Conservation (phyloP, 2,113 vertebrate genomes). For the Lycaon pictus region DNA sequence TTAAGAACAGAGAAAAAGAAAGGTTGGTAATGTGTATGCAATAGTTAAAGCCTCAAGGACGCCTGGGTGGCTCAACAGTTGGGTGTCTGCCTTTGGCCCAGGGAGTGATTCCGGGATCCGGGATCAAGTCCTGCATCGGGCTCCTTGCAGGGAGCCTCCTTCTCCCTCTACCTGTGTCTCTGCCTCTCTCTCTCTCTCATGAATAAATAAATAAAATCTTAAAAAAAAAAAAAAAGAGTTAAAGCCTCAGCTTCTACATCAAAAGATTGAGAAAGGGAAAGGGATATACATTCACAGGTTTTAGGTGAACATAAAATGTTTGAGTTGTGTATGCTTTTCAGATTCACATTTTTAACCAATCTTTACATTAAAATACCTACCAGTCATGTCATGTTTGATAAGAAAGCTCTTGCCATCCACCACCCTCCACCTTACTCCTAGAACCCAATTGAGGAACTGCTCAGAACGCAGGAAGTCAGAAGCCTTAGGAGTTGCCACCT, state of each 20-base stretch:
- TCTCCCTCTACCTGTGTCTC: too few relatives aligned
- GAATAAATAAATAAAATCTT: too few relatives aligned
- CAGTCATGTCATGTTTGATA: neutral
- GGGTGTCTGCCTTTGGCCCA: too few relatives aligned
- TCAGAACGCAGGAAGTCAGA: slow-evolving; percentile 40
- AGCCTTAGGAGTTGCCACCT: neutral
- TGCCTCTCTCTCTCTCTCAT: too few relatives aligned
- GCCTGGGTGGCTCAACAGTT: too few relatives aligned
- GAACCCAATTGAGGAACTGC: neutral
- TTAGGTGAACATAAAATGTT: neutral
- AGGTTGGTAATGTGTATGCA: neutral
- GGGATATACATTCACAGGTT: neutral
- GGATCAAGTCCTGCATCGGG: too few relatives aligned
- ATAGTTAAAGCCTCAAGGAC: neutral
- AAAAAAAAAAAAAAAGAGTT: neutral
- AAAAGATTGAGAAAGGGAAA: neutral
- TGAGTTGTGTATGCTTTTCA: neutral
- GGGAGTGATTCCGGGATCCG: too few relatives aligned
- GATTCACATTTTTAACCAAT: neutral
- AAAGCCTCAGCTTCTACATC: neutral
- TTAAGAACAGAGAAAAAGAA: neutral
- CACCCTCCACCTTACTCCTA: neutral
- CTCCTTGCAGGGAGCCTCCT: too few relatives aligned
- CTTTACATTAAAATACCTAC: slow-evolving; percentile 34
- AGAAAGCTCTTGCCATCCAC: neutral